These are phyloP conservation scores for Tinea pellionella DNA, from an alignment of 2,888 invertebrate genomes.

Conservation along the genomic window DNA sequence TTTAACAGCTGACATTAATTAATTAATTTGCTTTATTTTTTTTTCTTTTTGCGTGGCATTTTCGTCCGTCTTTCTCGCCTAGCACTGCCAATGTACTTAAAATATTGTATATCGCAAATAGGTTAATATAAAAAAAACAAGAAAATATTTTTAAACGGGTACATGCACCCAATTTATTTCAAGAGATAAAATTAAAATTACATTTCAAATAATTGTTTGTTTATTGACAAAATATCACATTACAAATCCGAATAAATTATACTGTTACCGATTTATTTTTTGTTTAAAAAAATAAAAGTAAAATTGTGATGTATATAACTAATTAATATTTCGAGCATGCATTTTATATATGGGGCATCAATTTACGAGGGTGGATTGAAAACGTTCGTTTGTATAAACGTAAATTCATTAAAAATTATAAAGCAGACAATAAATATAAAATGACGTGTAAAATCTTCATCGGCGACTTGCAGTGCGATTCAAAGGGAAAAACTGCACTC, in stretches of 20 bases:
- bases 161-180: background rate
- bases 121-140: background rate
- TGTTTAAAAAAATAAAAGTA: background rate
- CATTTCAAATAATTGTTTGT: background rate
- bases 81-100: too few species aligned
- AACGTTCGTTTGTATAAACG: background rate
- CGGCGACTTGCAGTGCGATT: too few species aligned
- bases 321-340: background rate
- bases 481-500: too few species aligned
- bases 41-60: too few species aligned
- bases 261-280: background rate
- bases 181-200: background rate
- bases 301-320: background rate
- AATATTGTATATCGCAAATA: background rate
- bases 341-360: background rate
- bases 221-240: constrained; percentile 5
- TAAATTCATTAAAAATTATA: background rate
- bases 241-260: background rate
- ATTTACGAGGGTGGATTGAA: background rate
- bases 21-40: too few species aligned
- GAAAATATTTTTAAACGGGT: background rate
- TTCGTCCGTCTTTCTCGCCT: too few species aligned
- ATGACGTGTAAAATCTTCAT: too few species aligned
- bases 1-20: too few species aligned
- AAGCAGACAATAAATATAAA: background rate